These are phyloP conservation scores for Dendrocincla fuliginosa DNA, from an alignment of 2,797 vertebrate genomes.

Conservation along the genomic window DNA sequence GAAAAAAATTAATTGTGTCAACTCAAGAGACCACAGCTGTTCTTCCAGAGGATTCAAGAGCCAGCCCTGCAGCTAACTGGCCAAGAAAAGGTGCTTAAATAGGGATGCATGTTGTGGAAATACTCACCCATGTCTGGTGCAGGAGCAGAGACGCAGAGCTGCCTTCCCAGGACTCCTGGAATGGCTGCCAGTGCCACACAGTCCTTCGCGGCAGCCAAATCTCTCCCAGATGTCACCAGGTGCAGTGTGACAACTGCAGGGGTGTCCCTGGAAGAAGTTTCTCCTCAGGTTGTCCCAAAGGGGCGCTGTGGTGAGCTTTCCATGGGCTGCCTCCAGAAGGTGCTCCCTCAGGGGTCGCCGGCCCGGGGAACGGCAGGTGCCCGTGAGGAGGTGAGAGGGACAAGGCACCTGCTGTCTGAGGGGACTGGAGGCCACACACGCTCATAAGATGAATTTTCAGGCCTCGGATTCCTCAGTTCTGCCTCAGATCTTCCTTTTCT, in stretches of 20 bases:
- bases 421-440: neutral
- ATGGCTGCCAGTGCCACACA: neutral
- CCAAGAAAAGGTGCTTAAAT: neutral
- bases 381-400: accelerated
- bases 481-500: neutral
- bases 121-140: neutral
- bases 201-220: neutral
- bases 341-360: neutral
- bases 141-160: neutral
- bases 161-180: neutral
- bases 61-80: neutral
- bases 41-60: neutral
- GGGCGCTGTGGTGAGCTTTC: accelerated
- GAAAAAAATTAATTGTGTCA: conserved; percentile 24
- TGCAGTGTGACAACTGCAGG: neutral
- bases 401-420: neutral
- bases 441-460: neutral
- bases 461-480: neutral
- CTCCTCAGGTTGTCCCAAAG: neutral
- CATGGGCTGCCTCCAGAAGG: neutral
- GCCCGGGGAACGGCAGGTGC: accelerated
- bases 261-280: neutral
- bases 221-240: neutral
- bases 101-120: neutral
- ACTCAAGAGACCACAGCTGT: neutral